Evolutionary conservation across 2,113 vertebrate species (phyloP).

Genomic region (Danio rerio): GRCz12tu NC_133194.1:27394001-27394500

Average conservation of each 20-base stretch:
- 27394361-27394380: constrained; percentile 71
- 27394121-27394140: constrained; percentile 57
- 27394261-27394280: constrained; percentile 77
- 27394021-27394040: no score
- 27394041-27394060: neutral
- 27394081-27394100: constrained; percentile 61
- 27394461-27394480: constrained; percentile 76
- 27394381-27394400: constrained; percentile 76
- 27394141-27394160: neutral
- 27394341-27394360: constrained; percentile 80
- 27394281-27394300: constrained; percentile 68
- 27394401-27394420: constrained; percentile 78
- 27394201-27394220: constrained; percentile 56
- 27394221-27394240: constrained; percentile 77
- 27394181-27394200: rapidly evolving
- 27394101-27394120: constrained; percentile 60
- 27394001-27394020: no score
- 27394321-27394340: constrained; percentile 82
- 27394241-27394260: constrained; percentile 75
- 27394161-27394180: neutral
- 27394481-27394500: constrained; percentile 74
- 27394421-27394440: constrained; percentile 79
- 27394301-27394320: constrained; percentile 84
- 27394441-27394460: constrained; percentile 63
- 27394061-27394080: neutral